Evolutionary conservation across 2,797 vertebrate species (phyloP).

Genomic region (Epinephelus malabaricus): DNA sequence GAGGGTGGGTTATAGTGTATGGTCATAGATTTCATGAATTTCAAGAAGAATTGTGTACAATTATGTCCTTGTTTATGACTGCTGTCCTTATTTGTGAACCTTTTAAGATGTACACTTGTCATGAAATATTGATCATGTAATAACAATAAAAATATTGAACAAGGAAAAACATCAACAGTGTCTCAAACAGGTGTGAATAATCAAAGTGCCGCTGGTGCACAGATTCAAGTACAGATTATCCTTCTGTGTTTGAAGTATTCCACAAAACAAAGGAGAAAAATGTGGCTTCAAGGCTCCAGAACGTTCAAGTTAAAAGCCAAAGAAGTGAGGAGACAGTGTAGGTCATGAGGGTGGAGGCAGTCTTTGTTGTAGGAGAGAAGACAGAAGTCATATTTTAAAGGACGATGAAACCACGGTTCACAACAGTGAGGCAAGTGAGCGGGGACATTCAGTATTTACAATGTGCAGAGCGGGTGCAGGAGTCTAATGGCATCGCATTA

Average conservation of each 20-base stretch:
- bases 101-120: too few relatives aligned
- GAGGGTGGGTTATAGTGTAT: too few relatives aligned
- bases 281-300: slow-evolving; percentile 1
- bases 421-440: slow-evolving; percentile 11
- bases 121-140: too few relatives aligned
- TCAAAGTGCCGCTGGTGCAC: slow-evolving; percentile 14
- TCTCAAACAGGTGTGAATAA: slow-evolving; percentile 1
- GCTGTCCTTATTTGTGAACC: too few relatives aligned
- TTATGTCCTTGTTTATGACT: too few relatives aligned
- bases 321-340: not conserved
- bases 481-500: slow-evolving; percentile 48
- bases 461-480: slow-evolving; percentile 42
- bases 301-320: slow-evolving; percentile 18
- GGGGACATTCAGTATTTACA: slow-evolving; percentile 61
- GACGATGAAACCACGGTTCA: slow-evolving; percentile 21
- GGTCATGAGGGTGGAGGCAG: not conserved
- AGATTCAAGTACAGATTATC: not conserved
- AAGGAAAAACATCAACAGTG: not conserved
- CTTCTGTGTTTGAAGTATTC: slow-evolving; percentile 1
- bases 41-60: too few relatives aligned
- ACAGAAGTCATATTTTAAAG: slow-evolving; percentile 26
- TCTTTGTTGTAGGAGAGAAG: slow-evolving; percentile 26
- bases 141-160: too few relatives aligned
- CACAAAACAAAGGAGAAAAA: not conserved
- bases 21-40: too few relatives aligned